Conservation (phyloP, 2,797 vertebrate genomes). For the Betta splendens region DNA sequence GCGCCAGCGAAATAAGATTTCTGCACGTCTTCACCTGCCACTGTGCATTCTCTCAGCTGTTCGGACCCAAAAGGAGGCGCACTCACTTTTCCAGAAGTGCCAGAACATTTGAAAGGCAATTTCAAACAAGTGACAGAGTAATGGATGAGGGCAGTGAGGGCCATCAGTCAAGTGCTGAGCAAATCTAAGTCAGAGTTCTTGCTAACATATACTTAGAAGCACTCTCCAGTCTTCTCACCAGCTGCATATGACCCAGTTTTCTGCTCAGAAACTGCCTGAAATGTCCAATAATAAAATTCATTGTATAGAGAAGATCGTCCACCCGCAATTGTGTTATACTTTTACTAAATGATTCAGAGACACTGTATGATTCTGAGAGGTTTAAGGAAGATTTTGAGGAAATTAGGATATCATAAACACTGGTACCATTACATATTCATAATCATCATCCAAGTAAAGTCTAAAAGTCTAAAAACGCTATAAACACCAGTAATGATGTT, state of each 20-base stretch:
- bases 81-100: conserved; percentile 64
- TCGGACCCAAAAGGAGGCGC: conserved; percentile 46
- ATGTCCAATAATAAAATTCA: conserved; percentile 30
- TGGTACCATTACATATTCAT: too few relatives aligned
- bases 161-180: conserved; percentile 75
- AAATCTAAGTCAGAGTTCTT: conserved; percentile 65
- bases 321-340: conserved; percentile 16
- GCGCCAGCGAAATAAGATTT: conserved; percentile 48
- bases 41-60: conserved; percentile 35
- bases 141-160: conserved; percentile 69
- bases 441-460: too few relatives aligned
- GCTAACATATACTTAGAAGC: conserved; percentile 70
- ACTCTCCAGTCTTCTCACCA: conserved; percentile 38
- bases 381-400: too few relatives aligned
- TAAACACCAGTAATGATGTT: too few relatives aligned
- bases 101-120: conserved; percentile 77
- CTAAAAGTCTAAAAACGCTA: too few relatives aligned
- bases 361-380: too few relatives aligned
- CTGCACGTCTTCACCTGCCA: conserved; percentile 46
- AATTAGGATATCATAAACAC: too few relatives aligned
- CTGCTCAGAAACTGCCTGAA: conserved; percentile 25
- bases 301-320: conserved; percentile 22
- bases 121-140: conserved; percentile 72
- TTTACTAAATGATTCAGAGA: too few relatives aligned
- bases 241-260: conserved; percentile 60